Conservation (phyloP, 2,888 invertebrate species). For the Mesorhabditis spiculigera region DNA sequence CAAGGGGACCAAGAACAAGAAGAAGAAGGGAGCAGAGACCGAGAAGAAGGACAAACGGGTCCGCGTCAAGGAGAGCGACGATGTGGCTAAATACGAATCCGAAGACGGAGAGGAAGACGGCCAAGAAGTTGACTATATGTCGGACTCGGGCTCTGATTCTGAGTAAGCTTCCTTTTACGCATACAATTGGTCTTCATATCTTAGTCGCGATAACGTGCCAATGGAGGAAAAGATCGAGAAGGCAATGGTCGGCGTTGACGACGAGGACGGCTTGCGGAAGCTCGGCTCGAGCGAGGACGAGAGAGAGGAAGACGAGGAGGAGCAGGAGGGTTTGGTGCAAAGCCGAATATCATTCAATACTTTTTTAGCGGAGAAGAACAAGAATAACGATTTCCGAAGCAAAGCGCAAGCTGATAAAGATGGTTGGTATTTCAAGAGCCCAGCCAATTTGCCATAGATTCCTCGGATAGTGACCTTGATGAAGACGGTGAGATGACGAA, state of each 20-base stretch:
- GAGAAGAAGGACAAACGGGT: constrained; percentile 31
- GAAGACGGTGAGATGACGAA: constrained; percentile 60
- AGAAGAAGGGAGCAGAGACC: constrained; percentile 29
- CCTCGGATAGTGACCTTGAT: constrained; percentile 59
- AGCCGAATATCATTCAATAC: not conserved
- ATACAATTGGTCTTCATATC: constrained; percentile 15
- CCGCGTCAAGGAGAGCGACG: constrained; percentile 51
- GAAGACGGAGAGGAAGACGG: constrained; percentile 57
- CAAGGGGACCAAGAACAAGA: constrained; percentile 25
- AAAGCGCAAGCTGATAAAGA: not conserved
- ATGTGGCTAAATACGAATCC: constrained; percentile 56
- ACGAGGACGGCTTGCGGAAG: constrained; percentile 82
- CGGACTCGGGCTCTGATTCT: constrained; percentile 55
- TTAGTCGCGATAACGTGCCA: constrained; percentile 49
- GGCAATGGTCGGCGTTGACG: constrained; percentile 83
- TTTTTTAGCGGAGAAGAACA: not conserved
- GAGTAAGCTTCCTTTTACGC: constrained; percentile 36
- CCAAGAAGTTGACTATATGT: constrained; percentile 56
- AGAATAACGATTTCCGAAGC: not conserved
- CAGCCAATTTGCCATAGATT: constrained; percentile 32
- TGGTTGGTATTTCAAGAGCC: not conserved
- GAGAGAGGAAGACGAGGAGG: constrained; percentile 7
- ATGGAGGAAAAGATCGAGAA: constrained; percentile 70
- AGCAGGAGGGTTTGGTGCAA: constrained; percentile 2
- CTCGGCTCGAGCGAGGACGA: constrained; percentile 59